Conservation (phyloP, 2,113 vertebrate species). For the Ceuthmochares aereus region DNA sequence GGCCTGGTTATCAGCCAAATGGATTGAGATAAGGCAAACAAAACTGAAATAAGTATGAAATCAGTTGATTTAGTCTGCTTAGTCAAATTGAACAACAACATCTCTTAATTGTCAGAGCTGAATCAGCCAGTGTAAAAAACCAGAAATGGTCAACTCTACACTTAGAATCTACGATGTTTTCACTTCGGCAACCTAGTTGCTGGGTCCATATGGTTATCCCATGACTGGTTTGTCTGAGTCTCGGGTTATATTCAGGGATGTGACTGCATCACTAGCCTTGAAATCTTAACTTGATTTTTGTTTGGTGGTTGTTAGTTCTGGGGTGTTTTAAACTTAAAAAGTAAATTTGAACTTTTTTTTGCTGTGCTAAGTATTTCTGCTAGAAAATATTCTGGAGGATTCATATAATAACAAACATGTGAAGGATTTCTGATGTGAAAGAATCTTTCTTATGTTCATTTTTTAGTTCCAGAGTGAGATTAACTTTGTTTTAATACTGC, state of each 20-base stretch:
- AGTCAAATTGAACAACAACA: constrained; percentile 68
- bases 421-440: constrained; percentile 42
- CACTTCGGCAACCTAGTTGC: constrained; percentile 63
- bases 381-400: constrained; percentile 1
- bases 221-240: constrained; percentile 76
- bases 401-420: constrained; percentile 50
- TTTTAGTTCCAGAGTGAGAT: constrained; percentile 18
- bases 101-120: constrained; percentile 74
- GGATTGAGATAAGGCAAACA: constrained; percentile 62
- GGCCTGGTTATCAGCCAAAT: neutral
- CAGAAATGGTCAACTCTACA: constrained; percentile 73
- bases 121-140: constrained; percentile 78
- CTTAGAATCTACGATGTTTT: constrained; percentile 81
- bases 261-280: constrained; percentile 59
- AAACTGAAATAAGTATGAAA: constrained; percentile 54
- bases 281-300: neutral
- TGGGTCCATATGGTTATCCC: constrained; percentile 78
- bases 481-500: neutral
- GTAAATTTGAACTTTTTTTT: constrained; percentile 25
- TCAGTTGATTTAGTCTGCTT: constrained; percentile 57
- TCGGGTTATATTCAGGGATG: constrained; percentile 57
- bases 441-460: neutral
- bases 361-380: constrained; percentile 41
- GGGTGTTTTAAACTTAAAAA: neutral
- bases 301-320: no score